phyloP scores from a whole-genome alignment of 2,888 invertebrate genomes.

The Hofmannophila pseudospretella region DNA sequence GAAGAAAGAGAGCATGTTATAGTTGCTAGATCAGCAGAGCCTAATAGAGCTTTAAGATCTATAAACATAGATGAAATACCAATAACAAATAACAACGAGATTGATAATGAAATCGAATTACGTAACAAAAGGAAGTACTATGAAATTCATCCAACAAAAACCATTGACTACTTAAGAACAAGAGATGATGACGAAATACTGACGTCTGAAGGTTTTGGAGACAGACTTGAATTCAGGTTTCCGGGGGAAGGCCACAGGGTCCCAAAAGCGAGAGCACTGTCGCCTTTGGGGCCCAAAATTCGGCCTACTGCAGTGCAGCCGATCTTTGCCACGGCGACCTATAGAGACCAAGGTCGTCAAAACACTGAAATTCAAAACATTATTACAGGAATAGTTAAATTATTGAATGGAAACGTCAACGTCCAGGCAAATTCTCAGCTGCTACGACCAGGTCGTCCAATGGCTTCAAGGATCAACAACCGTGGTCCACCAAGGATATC shows the following conservation, averaged over 20 bases:
- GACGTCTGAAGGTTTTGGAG: constrained; percentile 60
- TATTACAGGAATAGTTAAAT: constrained; percentile 91
- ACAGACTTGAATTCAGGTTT: constrained; percentile 66
- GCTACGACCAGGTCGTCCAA: constrained; percentile 80
- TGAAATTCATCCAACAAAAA: constrained; percentile 78
- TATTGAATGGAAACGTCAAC: constrained; percentile 92
- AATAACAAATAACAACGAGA: constrained; percentile 75
- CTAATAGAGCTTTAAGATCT: constrained; percentile 65
- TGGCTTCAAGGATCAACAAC: constrained; percentile 90
- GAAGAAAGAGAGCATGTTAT: constrained; percentile 52
- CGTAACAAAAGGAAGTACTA: constrained; percentile 68
- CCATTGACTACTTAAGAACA: constrained; percentile 46
- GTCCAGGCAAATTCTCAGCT: constrained; percentile 86
- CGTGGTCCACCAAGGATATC: constrained; percentile 92
- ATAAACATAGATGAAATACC: constrained; percentile 74
- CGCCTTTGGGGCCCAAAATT: constrained; percentile 82
- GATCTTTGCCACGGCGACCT: constrained; percentile 73
- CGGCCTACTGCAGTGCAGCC: constrained; percentile 72
- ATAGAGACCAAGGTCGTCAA: constrained; percentile 62
- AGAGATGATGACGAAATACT: constrained; percentile 56
- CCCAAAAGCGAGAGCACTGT: constrained; percentile 83
- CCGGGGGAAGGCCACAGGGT: constrained; percentile 88
- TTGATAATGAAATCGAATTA: constrained; percentile 76
- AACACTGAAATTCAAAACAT: constrained; percentile 90
- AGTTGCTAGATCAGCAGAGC: constrained; percentile 76